Conservation (phyloP, 2,888 invertebrate genomes). For the Dasypogon diadema region DNA sequence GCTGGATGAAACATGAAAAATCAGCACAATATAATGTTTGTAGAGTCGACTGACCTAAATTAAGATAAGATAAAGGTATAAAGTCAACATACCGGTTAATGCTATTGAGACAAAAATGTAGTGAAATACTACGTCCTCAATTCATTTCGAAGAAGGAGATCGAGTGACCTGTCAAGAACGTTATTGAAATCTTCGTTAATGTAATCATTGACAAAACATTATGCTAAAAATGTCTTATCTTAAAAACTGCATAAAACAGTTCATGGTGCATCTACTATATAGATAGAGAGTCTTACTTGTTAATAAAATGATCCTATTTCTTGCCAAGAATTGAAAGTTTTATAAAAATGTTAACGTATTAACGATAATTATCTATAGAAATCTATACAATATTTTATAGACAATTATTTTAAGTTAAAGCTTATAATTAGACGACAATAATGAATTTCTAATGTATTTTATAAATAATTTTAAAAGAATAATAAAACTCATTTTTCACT, state of each 20-base stretch:
- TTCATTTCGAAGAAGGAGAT: conserved; percentile 42
- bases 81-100: conserved; percentile 44
- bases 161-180: conserved; percentile 49
- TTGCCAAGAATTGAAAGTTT: conserved; percentile 31
- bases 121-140: conserved; percentile 29
- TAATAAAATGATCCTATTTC: conserved; percentile 37
- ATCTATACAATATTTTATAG: conserved; percentile 46
- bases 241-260: conserved; percentile 17
- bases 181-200: conserved; percentile 48
- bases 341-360: conserved; percentile 42
- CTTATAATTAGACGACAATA: conserved; percentile 44
- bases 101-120: conserved; percentile 32
- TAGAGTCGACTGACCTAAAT: conserved; percentile 40
- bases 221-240: conserved; percentile 12
- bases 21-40: conserved; percentile 44
- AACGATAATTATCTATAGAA: conserved; percentile 39
- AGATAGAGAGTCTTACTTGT: conserved; percentile 28
- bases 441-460: conserved; percentile 39
- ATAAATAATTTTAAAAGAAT: conserved; percentile 46
- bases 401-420: conserved; percentile 46
- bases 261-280: conserved; percentile 22
- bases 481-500: conserved; percentile 49
- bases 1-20: conserved; percentile 50
- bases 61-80: conserved; percentile 38
- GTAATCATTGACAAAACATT: conserved; percentile 20